Base-by-base conservation (phyloP, 2,888 invertebrate genomes). In the Euzetes globulus region DNA sequence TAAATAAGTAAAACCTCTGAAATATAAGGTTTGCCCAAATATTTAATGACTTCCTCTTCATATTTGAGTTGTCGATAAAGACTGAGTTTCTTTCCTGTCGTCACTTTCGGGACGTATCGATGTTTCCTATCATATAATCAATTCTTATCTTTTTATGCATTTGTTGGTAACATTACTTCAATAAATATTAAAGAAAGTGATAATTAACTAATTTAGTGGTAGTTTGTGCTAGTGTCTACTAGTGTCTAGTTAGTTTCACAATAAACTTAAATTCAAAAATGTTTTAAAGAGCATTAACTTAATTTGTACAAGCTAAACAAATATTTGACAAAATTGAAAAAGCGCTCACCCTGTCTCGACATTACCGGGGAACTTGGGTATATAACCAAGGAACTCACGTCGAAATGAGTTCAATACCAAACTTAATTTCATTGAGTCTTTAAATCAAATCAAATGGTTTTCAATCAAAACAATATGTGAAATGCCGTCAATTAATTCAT, bases 71-170 rank as follows among this genome's bases (percentile, higher is more conserved):
- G 45, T 25, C 41, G 33, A 13, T 70, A 47, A 9, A 75, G 52
- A 37, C 19, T 37, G 17, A 73, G 33, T 50, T 73, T 73, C 37
- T 70, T 47, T 9, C 73, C 71, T 22, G 27, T 15, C 7, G 73
- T 65, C 41, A 75, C 73, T 45, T 73, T 68, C 2, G 75, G 75
- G 50, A 75, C 75, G 25, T 37, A 75, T 19, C 75, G 75, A 5
- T 65, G 68, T 41, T 70, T 70, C 13, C 75, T 75, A 29, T 55
- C 7, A 52, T n/a, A 19, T 19, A n/a, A n/a, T n/a, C n/a, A n/a
- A n/a, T n/a, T n/a, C n/a, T n/a, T n/a, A n/a, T n/a, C n/a, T n/a
- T n/a, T n/a, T n/a, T n/a, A n/a, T n/a, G n/a, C n/a, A n/a, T n/a
- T n/a, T n/a, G n/a, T n/a, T n/a, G n/a, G n/a, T n/a, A n/a, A n/a